Evolutionary conservation across 1,140 invertebrate species (phyloP).

Genomic region (Pomacea maculata): DNA sequence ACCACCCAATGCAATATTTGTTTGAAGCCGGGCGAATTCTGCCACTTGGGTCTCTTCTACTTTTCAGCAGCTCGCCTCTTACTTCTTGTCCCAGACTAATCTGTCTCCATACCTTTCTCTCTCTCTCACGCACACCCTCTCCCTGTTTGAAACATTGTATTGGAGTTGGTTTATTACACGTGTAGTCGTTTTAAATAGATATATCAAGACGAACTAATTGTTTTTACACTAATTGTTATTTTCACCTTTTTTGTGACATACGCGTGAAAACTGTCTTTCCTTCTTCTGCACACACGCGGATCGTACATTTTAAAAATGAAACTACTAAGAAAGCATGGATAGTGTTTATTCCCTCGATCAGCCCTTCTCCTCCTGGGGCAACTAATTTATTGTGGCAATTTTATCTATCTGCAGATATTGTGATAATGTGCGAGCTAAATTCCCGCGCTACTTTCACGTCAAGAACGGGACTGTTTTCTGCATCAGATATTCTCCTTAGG

Average conservation of each 20-base stretch:
- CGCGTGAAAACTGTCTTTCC: not conserved
- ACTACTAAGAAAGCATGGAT: too few species aligned
- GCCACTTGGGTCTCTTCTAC: not conserved
- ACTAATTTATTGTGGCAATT: conserved; percentile 17
- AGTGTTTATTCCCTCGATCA: not conserved
- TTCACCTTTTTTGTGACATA: too few species aligned
- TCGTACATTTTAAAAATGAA: not conserved
- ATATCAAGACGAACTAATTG: too few species aligned
- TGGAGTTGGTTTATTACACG: too few species aligned
- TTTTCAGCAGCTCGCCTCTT: not conserved
- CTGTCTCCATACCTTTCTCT: not conserved
- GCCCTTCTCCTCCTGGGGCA: not conserved
- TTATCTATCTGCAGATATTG: conserved; percentile 15
- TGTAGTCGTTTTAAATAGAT: too few species aligned
- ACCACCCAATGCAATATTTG: not conserved
- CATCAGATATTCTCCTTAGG: conserved; percentile 3
- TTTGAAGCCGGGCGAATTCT: too few species aligned
- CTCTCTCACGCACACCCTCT: not conserved
- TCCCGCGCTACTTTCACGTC: conserved; percentile 13
- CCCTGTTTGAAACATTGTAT: not conserved
- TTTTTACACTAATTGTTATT: too few species aligned
- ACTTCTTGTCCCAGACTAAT: not conserved
- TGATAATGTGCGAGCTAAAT: conserved; percentile 20
- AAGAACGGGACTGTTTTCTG: conserved; percentile 7
- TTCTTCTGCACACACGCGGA: not conserved